Base-by-base conservation (phyloP, 2,113 vertebrate species). In the Sylvietta virens region DNA sequence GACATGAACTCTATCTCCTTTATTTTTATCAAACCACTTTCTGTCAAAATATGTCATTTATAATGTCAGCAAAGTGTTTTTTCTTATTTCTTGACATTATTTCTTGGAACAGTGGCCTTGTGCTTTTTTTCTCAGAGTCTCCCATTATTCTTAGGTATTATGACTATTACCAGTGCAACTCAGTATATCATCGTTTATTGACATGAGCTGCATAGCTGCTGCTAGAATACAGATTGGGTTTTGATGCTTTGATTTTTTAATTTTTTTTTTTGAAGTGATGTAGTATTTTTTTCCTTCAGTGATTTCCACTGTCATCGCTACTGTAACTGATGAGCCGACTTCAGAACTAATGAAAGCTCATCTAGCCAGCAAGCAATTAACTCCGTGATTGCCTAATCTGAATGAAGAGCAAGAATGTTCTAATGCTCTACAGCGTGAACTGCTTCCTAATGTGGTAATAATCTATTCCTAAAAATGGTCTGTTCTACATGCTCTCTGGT, bases 331-430 rank as follows among this genome's bases (percentile, higher is more conserved):
- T 65, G 58, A 92, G 20, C 37, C 70, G 69, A 86, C 65, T 93
- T 90, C 42, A 88, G 80, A 93, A 39, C 64, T 94, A 88, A 88
- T 64, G 67, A 88, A 90, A 86, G 44, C 33, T 86, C 40, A 84
- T 74, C 64, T 37, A 67, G 15, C 28, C 66, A 87, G 44, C 30
- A 17, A 94, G 37, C 48, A 92, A 87, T 81, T 94, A 88, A 95
- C 57, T 87, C 65, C 30, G 9, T 72, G 77, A 89, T 67, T 87
- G 54, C n/a, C 47, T 90, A 72, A 70, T 91, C 77, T 76, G 78
- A 42, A 66, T 81, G 48, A 54, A 81, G n/a, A 82, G 48, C 30
- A 94, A 60, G 23, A 84, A 79, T 61, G 4, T 89, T 84, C 45
- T 72, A 84, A 89, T 79, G 62, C 13, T 72, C 20, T 44, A 9